These are phyloP conservation scores for Ochotona princeps DNA, from an alignment of 2,113 vertebrate genomes.

Conservation along the genomic window DNA sequence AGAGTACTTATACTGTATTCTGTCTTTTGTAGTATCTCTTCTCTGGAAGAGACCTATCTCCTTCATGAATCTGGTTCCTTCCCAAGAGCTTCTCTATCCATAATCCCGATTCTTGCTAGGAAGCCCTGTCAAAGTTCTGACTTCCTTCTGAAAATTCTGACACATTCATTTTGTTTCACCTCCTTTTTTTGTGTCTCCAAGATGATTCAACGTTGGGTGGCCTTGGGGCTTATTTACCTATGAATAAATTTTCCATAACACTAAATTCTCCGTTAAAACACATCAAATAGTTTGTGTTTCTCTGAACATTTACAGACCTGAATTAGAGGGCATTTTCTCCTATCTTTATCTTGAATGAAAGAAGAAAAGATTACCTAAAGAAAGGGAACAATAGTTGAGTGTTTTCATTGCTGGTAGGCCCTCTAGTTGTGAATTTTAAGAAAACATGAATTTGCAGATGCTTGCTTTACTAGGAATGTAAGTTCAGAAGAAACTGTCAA, in stretches of 20 bases:
- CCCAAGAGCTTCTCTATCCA: background rate
- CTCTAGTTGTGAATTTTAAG: background rate
- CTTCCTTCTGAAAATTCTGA: background rate
- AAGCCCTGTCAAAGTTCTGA: background rate
- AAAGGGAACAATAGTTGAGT: background rate
- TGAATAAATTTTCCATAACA: background rate
- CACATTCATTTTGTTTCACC: background rate
- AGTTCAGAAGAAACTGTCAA: constrained; percentile 8
- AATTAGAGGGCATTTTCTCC: background rate
- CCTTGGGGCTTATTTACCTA: background rate
- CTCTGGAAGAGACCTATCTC: background rate
- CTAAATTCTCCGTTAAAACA: background rate
- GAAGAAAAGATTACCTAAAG: background rate
- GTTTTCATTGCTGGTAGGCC: background rate
- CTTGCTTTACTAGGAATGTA: constrained; percentile 5
- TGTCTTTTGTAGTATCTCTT: background rate
- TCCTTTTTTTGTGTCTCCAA: background rate
- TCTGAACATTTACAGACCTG: background rate
- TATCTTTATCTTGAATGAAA: background rate
- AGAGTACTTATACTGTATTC: background rate
- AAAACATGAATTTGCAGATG: background rate
- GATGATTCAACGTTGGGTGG: background rate
- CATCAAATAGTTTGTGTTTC: background rate
- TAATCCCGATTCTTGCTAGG: background rate
- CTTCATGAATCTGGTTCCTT: background rate